Evolutionary conservation across 2,113 vertebrate species (phyloP).

Genomic region (Anser brachyrhynchus): DNA sequence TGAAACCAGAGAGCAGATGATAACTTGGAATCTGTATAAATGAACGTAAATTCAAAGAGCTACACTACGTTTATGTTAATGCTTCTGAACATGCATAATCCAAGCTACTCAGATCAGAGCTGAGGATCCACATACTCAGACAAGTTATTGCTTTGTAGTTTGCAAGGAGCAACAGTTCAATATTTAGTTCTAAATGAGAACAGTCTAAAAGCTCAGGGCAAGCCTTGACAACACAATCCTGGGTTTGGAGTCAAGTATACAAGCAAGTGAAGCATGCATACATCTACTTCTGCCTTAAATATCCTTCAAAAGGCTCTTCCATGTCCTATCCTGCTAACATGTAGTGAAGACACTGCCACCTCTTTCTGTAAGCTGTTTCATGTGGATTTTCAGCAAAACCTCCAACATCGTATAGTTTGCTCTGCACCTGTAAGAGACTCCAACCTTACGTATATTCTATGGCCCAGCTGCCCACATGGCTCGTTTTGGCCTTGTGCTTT

Average conservation of each 20-base stretch:
- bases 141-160: background rate
- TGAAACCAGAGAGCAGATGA: background rate
- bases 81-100: background rate
- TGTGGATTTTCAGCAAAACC: background rate
- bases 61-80: background rate
- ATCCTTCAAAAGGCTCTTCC: background rate
- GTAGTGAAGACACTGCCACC: background rate
- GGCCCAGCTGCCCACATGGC: rapidly evolving
- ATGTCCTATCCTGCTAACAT: background rate
- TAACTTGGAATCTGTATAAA: background rate
- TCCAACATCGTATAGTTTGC: background rate
- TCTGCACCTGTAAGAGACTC: rapidly evolving
- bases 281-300: background rate
- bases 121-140: background rate
- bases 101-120: background rate
- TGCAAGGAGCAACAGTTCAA: background rate
- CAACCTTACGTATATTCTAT: rapidly evolving
- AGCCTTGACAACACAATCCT: rapidly evolving
- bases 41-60: background rate
- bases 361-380: background rate
- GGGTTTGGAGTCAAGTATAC: background rate
- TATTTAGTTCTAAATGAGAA: background rate
- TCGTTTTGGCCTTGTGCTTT: background rate
- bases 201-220: background rate
- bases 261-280: background rate